Evolutionary conservation across 2,797 vertebrate species (phyloP).

Genomic region (Acanthiza pusilla): DNA sequence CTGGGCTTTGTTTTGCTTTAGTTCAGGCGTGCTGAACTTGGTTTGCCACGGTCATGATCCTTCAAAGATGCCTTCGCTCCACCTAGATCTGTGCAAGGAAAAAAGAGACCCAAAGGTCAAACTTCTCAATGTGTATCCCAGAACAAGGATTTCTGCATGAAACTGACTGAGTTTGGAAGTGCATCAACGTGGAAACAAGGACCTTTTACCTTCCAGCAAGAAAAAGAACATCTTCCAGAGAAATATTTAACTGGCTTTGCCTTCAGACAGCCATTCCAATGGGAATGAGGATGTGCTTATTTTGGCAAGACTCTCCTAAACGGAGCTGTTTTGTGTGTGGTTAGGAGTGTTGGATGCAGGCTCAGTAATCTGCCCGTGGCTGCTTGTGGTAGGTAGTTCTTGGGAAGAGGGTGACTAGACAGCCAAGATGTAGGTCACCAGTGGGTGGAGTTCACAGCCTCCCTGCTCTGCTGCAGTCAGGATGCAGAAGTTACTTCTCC

Average conservation of each 20-base stretch:
- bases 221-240: neutral
- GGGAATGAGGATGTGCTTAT: conserved; percentile 24
- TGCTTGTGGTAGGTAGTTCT: neutral
- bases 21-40: neutral
- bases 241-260: conserved; percentile 19
- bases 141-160: neutral
- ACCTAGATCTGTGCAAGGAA: neutral
- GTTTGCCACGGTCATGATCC: neutral
- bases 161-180: neutral
- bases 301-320: conserved; percentile 14
- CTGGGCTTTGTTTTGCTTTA: neutral
- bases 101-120: neutral
- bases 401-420: neutral
- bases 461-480: neutral
- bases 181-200: neutral
- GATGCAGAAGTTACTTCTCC: neutral
- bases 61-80: neutral
- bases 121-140: neutral
- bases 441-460: conserved; percentile 30
- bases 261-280: neutral
- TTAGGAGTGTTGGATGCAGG: neutral
- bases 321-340: neutral
- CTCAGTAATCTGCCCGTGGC: conserved; percentile 32
- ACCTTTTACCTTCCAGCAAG: conserved; percentile 33
- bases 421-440: conserved; percentile 37